phyloP scores from a whole-genome alignment of 2,797 vertebrate species.

The Sebastes nivosus region DNA sequence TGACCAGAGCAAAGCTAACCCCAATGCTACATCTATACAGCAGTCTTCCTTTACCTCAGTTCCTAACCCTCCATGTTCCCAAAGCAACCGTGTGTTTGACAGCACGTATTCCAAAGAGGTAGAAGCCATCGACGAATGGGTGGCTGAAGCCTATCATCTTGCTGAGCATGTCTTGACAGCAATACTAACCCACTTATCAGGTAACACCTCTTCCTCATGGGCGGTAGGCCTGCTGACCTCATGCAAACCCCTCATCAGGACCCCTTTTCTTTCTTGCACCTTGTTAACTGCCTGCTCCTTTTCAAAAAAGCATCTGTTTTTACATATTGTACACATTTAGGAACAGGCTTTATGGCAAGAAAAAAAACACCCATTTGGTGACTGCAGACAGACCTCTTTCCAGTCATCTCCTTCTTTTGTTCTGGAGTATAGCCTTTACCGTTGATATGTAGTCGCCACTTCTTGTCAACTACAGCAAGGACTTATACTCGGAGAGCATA shows the following conservation, averaged over 20 bases:
- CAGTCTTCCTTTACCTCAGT: constrained; percentile 40
- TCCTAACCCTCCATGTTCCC: constrained; percentile 44
- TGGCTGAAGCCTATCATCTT: constrained; percentile 86
- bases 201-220: constrained; percentile 78
- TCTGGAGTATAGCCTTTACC: background rate
- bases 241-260: constrained; percentile 60
- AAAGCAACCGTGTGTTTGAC: constrained; percentile 59
- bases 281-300: constrained; percentile 9
- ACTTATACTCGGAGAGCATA: background rate
- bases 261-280: constrained; percentile 31
- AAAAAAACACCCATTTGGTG: background rate
- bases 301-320: background rate
- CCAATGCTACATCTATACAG: constrained; percentile 9
- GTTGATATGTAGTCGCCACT: background rate
- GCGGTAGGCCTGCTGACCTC: constrained; percentile 78
- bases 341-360: background rate
- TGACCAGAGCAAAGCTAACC: constrained; percentile 31
- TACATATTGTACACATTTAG: background rate
- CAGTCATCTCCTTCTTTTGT: background rate
- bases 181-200: constrained; percentile 88
- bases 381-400: background rate
- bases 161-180: constrained; percentile 88
- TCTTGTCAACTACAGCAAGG: background rate
- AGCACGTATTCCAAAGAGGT: constrained; percentile 77
- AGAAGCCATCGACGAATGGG: constrained; percentile 83